Base-by-base conservation (phyloP, 2,888 invertebrate species). In the Tenthredo scrophulariae region DNA sequence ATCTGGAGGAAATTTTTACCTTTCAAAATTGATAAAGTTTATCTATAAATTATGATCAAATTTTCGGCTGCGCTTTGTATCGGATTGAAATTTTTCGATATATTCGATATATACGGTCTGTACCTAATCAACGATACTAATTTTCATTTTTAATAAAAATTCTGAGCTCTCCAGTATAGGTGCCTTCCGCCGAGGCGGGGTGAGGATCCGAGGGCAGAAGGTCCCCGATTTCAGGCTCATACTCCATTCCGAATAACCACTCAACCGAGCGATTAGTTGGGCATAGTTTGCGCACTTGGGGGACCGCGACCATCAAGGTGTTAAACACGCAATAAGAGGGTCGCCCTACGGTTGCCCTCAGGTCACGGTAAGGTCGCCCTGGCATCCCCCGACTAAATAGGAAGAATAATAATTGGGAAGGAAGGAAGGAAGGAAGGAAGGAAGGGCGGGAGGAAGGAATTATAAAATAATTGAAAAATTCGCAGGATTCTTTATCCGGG, bases 301-400 rank as follows among this genome's bases (percentile, higher is more conserved):
- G 54, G 18, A 54, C 33, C 54, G 79, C 54, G 46, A 54, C 79
- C 79, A 79, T 79, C 79, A 79, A 54, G 79, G 26, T 46, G 79
- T 79, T 79, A 79, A 79, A 79, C 79, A 46, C 79, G 79, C 54
- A 79, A 79, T 79, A 58, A 79, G 54, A 79, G 79, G 79, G 79
- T 79, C 79, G 79, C 3, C 54, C 79, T 22, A 58, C 37, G 54
- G 79, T 79, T 75, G 75, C 54, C 54, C 54, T 46, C 7, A 54
- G 79, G 79, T 58, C 79, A 33, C 18, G n/a, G 15, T 4, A 75
- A 75, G 75, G 75, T 75, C 75, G n/a, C 15, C 15, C 3, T n/a
- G 9, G 1, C 18, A 13, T 70, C 33, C 18, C 70, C 2, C 7
- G 70, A 18, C 70, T 37, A 22, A 62, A 26, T 13, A 26, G 22